Conservation (phyloP, 2,888 invertebrate species). For the Idaea dimidiata region DNA sequence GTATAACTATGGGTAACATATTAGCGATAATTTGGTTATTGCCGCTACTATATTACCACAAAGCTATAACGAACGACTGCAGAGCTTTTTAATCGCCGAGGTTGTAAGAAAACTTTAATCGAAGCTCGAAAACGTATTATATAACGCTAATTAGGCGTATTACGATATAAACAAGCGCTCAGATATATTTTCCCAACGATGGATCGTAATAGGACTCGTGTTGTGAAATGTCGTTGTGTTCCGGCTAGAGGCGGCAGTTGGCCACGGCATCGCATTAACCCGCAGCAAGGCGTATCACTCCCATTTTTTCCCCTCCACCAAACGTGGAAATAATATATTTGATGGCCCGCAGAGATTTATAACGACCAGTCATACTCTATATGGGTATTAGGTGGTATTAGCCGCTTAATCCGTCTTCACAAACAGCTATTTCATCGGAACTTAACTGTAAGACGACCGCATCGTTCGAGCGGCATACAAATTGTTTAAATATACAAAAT, state of each 20-base stretch:
- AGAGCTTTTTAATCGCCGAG: too few relatives aligned
- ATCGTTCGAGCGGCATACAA: constrained; percentile 53
- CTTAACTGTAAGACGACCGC: constrained; percentile 51
- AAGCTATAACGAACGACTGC: too few relatives aligned
- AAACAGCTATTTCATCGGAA: constrained; percentile 64
- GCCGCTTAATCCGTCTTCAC: constrained; percentile 40
- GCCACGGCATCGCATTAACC: constrained; percentile 29
- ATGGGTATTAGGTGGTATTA: constrained; percentile 47
- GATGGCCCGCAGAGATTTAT: constrained; percentile 26
- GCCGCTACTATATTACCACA: too few relatives aligned
- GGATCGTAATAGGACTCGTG: background rate
- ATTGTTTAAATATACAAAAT: constrained; percentile 47
- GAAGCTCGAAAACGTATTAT: too few relatives aligned
- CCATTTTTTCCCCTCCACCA: constrained; percentile 20
- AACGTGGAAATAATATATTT: constrained; percentile 33
- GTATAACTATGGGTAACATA: too few relatives aligned
- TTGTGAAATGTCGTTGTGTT: constrained; percentile 11
- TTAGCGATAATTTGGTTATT: too few relatives aligned
- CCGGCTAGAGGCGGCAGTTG: constrained; percentile 19
- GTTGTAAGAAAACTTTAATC: too few relatives aligned
- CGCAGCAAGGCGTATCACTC: constrained; percentile 12
- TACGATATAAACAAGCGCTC: too few relatives aligned
- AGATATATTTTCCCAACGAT: too few relatives aligned
- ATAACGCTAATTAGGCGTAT: too few relatives aligned
- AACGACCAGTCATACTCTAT: constrained; percentile 29